phyloP scores from a whole-genome alignment of 1,140 invertebrate genomes.

The Ceratina calcarata region DNA sequence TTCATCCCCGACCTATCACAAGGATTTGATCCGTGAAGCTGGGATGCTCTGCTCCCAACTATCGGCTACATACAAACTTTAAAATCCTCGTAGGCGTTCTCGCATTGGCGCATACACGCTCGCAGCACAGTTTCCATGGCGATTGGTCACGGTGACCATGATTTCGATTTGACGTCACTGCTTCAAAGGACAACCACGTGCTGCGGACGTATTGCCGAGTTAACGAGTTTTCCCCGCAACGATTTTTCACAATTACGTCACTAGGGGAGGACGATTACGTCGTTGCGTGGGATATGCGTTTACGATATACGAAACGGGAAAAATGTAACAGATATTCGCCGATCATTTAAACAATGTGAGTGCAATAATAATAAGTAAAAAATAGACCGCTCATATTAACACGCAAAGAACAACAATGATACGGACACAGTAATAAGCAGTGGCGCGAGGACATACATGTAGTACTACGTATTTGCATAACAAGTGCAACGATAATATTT shows the following conservation, averaged over 20 bases:
- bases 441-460: background rate
- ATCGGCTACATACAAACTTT: slow-evolving; percentile 46
- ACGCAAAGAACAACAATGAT: background rate
- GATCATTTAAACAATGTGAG: too few relatives aligned
- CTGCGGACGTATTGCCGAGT: slow-evolving; percentile 7
- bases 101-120: slow-evolving; percentile 9
- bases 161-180: slow-evolving; percentile 59
- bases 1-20: slow-evolving; percentile 61
- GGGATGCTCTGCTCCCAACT: background rate
- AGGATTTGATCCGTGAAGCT: slow-evolving; percentile 59
- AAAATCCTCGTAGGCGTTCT: slow-evolving; percentile 62
- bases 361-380: too few relatives aligned
- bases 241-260: slow-evolving; percentile 35
- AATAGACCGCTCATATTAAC: background rate
- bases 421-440: background rate
- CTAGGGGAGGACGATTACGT: background rate
- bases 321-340: background rate
- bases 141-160: slow-evolving; percentile 59
- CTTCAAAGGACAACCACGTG: slow-evolving; percentile 40
- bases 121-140: slow-evolving; percentile 39
- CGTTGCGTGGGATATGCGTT: background rate
- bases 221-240: slow-evolving; percentile 37
- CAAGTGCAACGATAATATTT: too few relatives aligned
- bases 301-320: background rate
- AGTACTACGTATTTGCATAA: too few relatives aligned